These are phyloP conservation scores for Luperina testacea DNA, from an alignment of 2,888 invertebrate species.

Conservation along the genomic window DNA sequence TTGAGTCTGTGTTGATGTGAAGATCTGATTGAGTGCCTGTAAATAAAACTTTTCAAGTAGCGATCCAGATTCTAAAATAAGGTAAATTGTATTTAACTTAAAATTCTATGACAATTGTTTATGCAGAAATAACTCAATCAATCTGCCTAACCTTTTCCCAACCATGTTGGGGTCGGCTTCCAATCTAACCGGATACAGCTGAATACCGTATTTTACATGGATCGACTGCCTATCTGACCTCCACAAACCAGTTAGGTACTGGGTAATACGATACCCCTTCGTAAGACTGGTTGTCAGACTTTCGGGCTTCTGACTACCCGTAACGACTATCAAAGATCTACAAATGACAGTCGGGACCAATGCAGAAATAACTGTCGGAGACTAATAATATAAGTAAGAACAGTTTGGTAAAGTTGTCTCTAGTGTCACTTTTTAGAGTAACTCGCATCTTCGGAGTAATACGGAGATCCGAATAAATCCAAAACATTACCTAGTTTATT, in stretches of 20 bases:
- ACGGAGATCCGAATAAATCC: background rate
- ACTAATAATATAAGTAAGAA: background rate
- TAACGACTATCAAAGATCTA: too few relatives aligned
- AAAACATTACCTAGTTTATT: background rate
- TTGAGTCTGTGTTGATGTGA: background rate
- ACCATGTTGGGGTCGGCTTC: too few relatives aligned
- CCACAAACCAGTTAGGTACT: background rate
- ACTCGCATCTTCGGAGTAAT: background rate
- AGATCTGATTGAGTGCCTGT: background rate
- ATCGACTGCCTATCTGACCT: background rate
- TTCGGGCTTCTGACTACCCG: too few relatives aligned
- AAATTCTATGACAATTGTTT: background rate
- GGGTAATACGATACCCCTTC: background rate
- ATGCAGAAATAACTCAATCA: too few relatives aligned
- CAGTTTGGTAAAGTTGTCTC: background rate
- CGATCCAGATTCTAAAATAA: background rate
- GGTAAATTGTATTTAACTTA: background rate
- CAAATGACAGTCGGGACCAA: too few relatives aligned
- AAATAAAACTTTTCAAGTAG: too few relatives aligned
- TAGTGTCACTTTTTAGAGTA: background rate
- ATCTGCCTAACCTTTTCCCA: too few relatives aligned
- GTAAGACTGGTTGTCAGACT: too few relatives aligned
- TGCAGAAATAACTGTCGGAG: background rate
- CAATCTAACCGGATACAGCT: background rate
- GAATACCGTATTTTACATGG: background rate